Percentiles rank a stretch among this genome's conserved stretches.
phyloP scores from a whole-genome alignment of 1,140 invertebrate species.

The Patella vulgata region DNA sequence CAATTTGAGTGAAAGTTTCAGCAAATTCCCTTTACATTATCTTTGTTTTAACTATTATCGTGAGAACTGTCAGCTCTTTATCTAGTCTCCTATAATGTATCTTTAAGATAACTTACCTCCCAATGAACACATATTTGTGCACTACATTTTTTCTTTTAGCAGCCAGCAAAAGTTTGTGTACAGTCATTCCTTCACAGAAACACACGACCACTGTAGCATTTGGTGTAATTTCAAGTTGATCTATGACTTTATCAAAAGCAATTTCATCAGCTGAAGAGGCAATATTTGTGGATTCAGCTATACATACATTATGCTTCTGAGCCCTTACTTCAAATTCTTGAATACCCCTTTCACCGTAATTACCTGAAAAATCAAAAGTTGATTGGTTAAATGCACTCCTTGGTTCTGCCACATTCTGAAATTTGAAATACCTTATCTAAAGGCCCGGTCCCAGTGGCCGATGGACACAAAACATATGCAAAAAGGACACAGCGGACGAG shows the following conservation, averaged over 20 bases:
- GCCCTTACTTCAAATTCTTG: constrained; percentile 78
- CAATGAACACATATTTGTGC: constrained; percentile 75
- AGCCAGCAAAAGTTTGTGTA: constrained; percentile 76
- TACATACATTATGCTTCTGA: constrained; percentile 77
- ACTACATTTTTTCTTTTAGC: constrained; percentile 72
- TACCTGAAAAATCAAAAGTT: constrained; percentile 71
- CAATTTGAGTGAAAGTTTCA: too few relatives aligned
- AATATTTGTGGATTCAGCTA: constrained; percentile 76
- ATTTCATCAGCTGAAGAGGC: constrained; percentile 74
- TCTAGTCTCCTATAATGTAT: too few relatives aligned
- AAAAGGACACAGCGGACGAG: too few relatives aligned
- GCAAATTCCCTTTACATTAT: too few relatives aligned
- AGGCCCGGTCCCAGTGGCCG: too few relatives aligned
- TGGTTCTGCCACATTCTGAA: too few relatives aligned
- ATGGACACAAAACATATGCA: too few relatives aligned
- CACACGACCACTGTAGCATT: constrained; percentile 80
- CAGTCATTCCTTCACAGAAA: constrained; percentile 84
- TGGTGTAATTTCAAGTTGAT: constrained; percentile 71
- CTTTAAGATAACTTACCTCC: too few relatives aligned
- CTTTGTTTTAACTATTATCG: too few relatives aligned
- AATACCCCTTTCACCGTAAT: constrained; percentile 85
- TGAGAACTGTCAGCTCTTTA: too few relatives aligned
- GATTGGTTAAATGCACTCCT: constrained; percentile 3
- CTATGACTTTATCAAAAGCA: constrained; percentile 73
- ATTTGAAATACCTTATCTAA: too few relatives aligned